Percentiles rank a stretch among this genome's conserved stretches.
These are phyloP conservation scores for Iguana delicatissima DNA, from an alignment of 2,797 vertebrate genomes.

Conservation along the genomic window DNA sequence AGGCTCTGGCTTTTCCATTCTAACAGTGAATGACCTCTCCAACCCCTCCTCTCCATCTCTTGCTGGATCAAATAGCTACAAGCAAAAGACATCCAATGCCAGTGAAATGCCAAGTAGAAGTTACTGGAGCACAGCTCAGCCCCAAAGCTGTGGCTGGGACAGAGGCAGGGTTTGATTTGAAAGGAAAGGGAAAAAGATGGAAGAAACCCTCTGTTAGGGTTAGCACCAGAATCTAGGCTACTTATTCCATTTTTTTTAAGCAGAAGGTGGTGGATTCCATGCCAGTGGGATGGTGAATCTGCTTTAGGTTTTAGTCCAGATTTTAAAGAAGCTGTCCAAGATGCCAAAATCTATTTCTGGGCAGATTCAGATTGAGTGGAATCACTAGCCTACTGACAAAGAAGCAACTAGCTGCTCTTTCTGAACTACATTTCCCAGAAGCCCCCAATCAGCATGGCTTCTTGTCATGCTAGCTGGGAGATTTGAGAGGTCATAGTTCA, in stretches of 20 bases:
- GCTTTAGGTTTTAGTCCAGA: too few species aligned
- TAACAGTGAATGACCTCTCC: not conserved
- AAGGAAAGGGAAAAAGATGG: not conserved
- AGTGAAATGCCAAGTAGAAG: slow-evolving; percentile 11
- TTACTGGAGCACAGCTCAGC: not conserved
- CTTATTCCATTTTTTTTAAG: not conserved
- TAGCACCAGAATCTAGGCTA: not conserved
- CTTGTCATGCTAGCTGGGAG: not conserved
- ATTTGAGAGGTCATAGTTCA: not conserved
- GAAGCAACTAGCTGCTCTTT: not conserved
- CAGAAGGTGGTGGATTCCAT: too few species aligned
- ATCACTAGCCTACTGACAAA: too few species aligned
- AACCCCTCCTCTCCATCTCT: not conserved
- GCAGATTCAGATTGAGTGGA: too few species aligned
- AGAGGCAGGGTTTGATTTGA: not conserved
- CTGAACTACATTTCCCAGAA: not conserved
- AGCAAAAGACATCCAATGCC: not conserved
- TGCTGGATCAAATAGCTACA: slow-evolving; percentile 10
- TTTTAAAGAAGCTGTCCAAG: too few species aligned
- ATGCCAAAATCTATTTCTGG: too few species aligned
- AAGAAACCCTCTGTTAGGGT: not conserved
- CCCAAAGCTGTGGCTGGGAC: not conserved
- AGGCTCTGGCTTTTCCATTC: not conserved
- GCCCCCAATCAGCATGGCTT: not conserved
- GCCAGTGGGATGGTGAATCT: too few species aligned